A percentile compares a stretch with the other conserved stretches of the same genome.
These are phyloP conservation scores for Acridotheres tristis DNA, from an alignment of 2,797 vertebrate species.

Conservation along the genomic window DNA sequence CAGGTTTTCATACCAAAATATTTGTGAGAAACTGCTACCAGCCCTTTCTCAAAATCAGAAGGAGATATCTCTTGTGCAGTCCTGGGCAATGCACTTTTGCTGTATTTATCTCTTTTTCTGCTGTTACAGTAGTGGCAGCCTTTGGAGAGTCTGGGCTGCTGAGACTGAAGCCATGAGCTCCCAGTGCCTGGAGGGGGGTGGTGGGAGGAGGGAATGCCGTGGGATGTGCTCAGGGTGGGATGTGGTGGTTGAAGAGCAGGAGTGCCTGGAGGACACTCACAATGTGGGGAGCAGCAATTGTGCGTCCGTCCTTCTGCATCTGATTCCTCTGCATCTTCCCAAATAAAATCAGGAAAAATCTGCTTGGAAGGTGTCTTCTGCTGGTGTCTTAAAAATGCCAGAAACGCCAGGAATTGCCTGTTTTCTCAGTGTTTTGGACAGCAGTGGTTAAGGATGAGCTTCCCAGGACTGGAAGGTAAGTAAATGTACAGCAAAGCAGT, in stretches of 20 bases:
- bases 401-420: neutral
- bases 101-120: neutral
- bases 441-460: neutral
- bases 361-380: neutral
- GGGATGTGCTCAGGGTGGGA: neutral
- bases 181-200: rapidly evolving
- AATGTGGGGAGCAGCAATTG: neutral
- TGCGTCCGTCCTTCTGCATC: neutral
- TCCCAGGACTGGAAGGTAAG: neutral
- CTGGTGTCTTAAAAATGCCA: neutral
- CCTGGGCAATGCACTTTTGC: neutral
- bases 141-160: neutral
- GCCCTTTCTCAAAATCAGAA: neutral
- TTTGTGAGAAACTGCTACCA: neutral
- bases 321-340: neutral
- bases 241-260: rapidly evolving
- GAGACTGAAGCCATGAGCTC: neutral
- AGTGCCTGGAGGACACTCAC: neutral
- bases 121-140: neutral
- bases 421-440: neutral
- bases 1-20: neutral
- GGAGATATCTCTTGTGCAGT: too few relatives aligned
- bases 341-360: neutral
- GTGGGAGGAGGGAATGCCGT: neutral
- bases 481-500: neutral